A percentile compares a stretch with the other conserved stretches of the same genome.
These are phyloP conservation scores for Choloepus didactylus DNA, from an alignment of 2,797 vertebrate species.

Conservation along the genomic window DNA sequence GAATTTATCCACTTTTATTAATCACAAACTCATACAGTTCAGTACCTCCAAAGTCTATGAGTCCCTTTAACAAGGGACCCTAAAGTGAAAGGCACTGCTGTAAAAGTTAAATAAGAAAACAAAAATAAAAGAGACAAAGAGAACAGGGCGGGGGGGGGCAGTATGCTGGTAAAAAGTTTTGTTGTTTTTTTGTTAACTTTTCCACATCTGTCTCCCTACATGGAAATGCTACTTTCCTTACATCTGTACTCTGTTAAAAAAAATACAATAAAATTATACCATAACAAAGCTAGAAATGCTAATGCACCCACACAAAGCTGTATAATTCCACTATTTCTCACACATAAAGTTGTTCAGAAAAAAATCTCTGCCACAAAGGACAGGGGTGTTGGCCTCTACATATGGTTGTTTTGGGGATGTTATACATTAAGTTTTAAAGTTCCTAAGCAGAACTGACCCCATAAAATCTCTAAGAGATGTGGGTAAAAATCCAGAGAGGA, in stretches of 20 bases:
- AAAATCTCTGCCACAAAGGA: background rate
- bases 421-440: background rate
- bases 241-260: conserved; percentile 26
- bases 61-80: background rate
- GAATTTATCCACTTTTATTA: background rate
- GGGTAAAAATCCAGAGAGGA: conserved; percentile 19
- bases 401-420: background rate
- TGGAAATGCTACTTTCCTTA: conserved; percentile 29
- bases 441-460: background rate
- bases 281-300: conserved; percentile 35
- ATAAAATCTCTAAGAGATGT: conserved; percentile 30
- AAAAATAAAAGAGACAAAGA: background rate
- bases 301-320: background rate
- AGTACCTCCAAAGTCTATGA: background rate
- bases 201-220: background rate
- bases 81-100: background rate
- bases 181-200: background rate
- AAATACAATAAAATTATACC: conserved; percentile 30
- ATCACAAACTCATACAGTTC: background rate
- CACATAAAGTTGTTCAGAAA: background rate
- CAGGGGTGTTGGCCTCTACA: background rate
- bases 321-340: background rate
- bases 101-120: background rate
- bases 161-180: background rate
- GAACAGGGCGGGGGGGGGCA: background rate